phyloP scores from a whole-genome alignment of 2,113 vertebrate species.

The Cyprinodon tularosa region DNA sequence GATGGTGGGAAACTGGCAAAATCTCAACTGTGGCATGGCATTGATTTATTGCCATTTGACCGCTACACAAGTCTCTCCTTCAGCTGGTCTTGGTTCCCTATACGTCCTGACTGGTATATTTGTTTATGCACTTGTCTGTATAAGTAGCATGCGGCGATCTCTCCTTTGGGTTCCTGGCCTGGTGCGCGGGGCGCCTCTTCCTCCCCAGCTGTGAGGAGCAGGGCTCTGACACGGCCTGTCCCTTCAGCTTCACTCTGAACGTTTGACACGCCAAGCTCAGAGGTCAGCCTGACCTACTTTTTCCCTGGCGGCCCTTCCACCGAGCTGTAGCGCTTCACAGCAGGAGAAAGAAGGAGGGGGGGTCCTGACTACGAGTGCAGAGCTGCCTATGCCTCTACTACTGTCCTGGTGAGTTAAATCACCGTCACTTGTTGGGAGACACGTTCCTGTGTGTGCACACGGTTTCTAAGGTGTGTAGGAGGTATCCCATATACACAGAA shows the following conservation, averaged over 20 bases:
- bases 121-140: conserved; percentile 51
- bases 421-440: conserved; percentile 65
- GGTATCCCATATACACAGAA: conserved; percentile 47
- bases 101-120: conserved; percentile 56
- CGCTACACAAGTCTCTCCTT: conserved; percentile 33
- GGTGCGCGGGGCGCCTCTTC: conserved; percentile 53
- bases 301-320: conserved; percentile 70
- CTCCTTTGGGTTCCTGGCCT: conserved; percentile 56
- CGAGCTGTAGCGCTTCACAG: conserved; percentile 61
- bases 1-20: conserved; percentile 46
- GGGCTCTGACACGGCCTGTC: conserved; percentile 76
- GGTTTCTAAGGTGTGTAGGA: conserved; percentile 56
- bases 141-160: conserved; percentile 38
- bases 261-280: conserved; percentile 66
- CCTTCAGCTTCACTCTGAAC: conserved; percentile 73
- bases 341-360: conserved; percentile 38
- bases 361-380: conserved; percentile 40
- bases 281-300: conserved; percentile 78
- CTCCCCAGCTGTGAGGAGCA: conserved; percentile 71
- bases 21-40: conserved; percentile 25
- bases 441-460: conserved; percentile 16
- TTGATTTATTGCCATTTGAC: conserved; percentile 36
- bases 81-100: conserved; percentile 41
- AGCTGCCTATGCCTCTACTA: conserved; percentile 70
- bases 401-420: conserved; percentile 78